phyloP scores from a whole-genome alignment of 2,797 vertebrate species.

The Delichon dasypus region DNA sequence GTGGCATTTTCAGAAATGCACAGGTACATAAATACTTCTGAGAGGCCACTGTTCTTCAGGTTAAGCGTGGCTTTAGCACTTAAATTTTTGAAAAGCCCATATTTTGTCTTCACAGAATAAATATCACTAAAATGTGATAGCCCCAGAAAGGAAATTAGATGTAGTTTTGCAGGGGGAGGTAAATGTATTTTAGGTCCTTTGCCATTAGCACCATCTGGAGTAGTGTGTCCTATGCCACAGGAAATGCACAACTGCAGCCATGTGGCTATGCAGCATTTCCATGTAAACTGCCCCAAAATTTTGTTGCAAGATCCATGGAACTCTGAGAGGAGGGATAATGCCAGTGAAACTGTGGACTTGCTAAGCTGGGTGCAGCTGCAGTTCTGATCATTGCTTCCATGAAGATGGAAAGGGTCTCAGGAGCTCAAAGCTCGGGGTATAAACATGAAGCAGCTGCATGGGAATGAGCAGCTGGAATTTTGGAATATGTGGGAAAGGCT shows the following conservation, averaged over 20 bases:
- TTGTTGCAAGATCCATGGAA: background rate
- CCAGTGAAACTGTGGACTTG: background rate
- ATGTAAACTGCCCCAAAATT: background rate
- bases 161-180: background rate
- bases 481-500: background rate
- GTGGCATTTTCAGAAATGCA: background rate
- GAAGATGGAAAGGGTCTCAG: background rate
- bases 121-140: background rate
- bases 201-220: background rate
- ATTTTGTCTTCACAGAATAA: background rate
- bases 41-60: background rate
- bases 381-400: background rate
- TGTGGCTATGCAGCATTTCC: background rate
- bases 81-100: background rate
- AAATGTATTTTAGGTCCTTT: background rate
- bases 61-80: background rate
- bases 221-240: background rate
- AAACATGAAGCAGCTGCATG: background rate
- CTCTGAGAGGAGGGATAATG: background rate
- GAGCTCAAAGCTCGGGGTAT: background rate
- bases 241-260: background rate
- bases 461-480: background rate
- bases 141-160: background rate
- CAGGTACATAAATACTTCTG: background rate
- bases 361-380: background rate